A percentile compares a stretch with the other conserved stretches of the same genome.
Conservation (phyloP, 2,113 vertebrate genomes). For the Oncorhynchus nerka region DNA sequence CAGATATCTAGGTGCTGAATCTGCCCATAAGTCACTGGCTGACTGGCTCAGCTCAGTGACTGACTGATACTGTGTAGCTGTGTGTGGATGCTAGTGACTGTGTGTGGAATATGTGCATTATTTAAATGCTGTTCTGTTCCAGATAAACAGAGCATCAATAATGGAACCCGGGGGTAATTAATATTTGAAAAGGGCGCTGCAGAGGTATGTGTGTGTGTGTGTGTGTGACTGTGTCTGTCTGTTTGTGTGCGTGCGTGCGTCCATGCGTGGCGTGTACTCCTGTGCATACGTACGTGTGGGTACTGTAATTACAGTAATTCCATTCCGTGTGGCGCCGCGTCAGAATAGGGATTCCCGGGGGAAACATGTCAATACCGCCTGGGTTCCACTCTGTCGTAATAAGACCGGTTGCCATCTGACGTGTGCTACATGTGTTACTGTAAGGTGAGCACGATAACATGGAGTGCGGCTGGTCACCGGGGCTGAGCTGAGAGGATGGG, state of each 20-base stretch:
- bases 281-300: background rate
- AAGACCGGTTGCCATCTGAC: background rate
- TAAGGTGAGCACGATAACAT: too few species aligned
- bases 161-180: slow-evolving; percentile 64
- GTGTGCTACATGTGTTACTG: too few species aligned
- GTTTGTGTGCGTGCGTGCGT: background rate
- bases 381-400: background rate
- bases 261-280: background rate
- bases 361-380: too few species aligned
- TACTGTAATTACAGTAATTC: background rate
- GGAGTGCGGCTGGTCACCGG: too few species aligned
- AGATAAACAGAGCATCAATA: slow-evolving; percentile 68
- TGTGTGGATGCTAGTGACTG: too few species aligned
- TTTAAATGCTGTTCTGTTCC: slow-evolving; percentile 62
- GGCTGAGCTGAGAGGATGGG: too few species aligned
- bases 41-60: too few species aligned
- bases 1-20: too few species aligned
- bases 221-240: background rate
- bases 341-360: too few species aligned
- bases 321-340: background rate
- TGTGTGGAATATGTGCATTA: slow-evolving; percentile 20
- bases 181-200: slow-evolving; percentile 58
- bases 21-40: too few species aligned
- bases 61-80: too few species aligned
- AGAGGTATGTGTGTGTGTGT: slow-evolving; percentile 31